Conservation (phyloP, 1,140 invertebrate genomes). For the Brachionus rotundiformis region DNA sequence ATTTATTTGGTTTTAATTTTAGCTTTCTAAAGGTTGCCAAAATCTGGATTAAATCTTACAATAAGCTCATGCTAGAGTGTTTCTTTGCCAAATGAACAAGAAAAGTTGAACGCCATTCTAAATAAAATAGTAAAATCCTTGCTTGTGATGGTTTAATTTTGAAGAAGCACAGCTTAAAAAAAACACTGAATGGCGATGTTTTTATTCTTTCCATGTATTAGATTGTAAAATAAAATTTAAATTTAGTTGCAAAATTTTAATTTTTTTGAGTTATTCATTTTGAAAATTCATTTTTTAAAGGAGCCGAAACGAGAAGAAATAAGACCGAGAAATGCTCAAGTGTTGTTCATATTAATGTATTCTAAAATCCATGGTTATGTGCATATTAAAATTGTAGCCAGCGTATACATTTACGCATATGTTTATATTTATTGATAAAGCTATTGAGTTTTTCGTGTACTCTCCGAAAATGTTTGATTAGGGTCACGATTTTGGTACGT, state of each 20-base stretch:
- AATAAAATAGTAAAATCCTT: neutral
- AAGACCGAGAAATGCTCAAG: neutral
- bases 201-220: neutral
- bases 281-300: neutral
- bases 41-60: neutral
- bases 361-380: slow-evolving; percentile 3
- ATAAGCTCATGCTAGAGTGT: neutral
- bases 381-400: neutral
- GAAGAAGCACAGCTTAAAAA: slow-evolving; percentile 3
- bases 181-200: slow-evolving; percentile 41
- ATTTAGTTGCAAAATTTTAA: slow-evolving; percentile 16
- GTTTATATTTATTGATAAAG: neutral
- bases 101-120: neutral
- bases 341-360: neutral
- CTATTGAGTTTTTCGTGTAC: neutral
- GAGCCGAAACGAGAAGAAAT: neutral
- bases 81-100: neutral
- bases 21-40: neutral
- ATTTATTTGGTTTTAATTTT: neutral
- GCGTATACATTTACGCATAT: neutral
- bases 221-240: slow-evolving; percentile 4
- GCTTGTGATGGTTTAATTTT: neutral
- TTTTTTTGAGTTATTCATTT: neutral
- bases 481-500: slow-evolving; percentile 22
- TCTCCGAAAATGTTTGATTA: neutral